Percentiles rank a stretch among this genome's conserved stretches.
These are phyloP conservation scores for Drosophila mojavensis DNA, from an alignment of 1,140 invertebrate species.

Conservation along the genomic window DNA sequence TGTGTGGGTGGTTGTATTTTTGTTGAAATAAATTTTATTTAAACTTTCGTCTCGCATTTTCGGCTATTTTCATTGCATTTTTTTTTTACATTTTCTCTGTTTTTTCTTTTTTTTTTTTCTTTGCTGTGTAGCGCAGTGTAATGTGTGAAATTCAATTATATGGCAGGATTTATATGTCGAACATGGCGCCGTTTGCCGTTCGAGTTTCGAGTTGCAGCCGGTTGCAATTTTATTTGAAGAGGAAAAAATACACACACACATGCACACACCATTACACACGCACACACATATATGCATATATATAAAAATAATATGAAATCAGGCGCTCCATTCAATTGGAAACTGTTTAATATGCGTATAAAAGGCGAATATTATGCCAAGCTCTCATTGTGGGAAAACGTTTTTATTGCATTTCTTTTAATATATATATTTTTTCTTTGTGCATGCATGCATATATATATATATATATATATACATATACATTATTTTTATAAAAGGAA, in stretches of 20 bases:
- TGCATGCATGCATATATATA: no score
- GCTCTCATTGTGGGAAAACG: conserved; percentile 29
- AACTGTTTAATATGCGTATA: conserved; percentile 79
- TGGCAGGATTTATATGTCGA: conserved; percentile 77
- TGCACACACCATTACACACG: conserved; percentile 1
- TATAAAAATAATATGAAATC: conserved; percentile 66
- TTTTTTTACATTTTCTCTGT: conserved; percentile 13
- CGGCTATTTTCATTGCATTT: conserved; percentile 38
- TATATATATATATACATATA: no score
- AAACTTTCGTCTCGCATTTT: conserved; percentile 71
- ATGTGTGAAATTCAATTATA: conserved; percentile 82
- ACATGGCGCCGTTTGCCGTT: conserved; percentile 52
- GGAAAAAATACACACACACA: conserved; percentile 23
- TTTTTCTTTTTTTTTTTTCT: conserved; percentile 29
- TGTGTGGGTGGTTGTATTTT: conserved; percentile 57
- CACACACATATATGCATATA: conserved; percentile 3
- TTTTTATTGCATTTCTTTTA: conserved; percentile 19
- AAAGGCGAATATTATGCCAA: conserved; percentile 64
- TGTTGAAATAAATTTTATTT: conserved; percentile 83
- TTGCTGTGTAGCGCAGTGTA: conserved; percentile 39
- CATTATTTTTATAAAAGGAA: conserved; percentile 1
- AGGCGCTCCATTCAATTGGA: conserved; percentile 76
- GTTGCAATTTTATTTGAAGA: conserved; percentile 59
- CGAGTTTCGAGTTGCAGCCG: conserved; percentile 31
- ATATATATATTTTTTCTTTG: conserved; percentile 14